phyloP scores from a whole-genome alignment of 2,113 vertebrate genomes.

The Sterna hirundo region DNA sequence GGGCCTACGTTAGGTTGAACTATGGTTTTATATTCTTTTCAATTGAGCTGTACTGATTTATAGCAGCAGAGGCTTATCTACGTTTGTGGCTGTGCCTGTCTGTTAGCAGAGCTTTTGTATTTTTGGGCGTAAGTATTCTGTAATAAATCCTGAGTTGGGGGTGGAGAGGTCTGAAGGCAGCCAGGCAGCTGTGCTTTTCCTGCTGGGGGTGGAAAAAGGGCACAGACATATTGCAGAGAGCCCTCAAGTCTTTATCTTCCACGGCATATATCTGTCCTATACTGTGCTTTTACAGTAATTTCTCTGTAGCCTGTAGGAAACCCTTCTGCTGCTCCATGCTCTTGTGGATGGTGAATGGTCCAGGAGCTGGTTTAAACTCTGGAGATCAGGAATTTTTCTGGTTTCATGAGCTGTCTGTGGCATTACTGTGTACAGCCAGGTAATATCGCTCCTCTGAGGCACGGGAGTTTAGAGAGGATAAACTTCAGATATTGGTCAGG shows the following conservation, averaged over 20 bases:
- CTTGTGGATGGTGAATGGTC: neutral
- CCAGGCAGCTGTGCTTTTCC: neutral
- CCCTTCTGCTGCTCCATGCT: neutral
- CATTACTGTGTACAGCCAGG: neutral
- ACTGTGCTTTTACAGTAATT: neutral
- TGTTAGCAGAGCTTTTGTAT: neutral
- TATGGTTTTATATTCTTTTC: neutral
- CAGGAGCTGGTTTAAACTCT: neutral
- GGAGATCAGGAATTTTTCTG: neutral
- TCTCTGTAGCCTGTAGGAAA: neutral
- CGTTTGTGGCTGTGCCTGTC: neutral
- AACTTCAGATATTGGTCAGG: neutral
- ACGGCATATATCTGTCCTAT: neutral
- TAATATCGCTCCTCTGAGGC: neutral
- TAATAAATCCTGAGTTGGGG: neutral
- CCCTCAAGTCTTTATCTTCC: neutral
- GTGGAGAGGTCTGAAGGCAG: neutral
- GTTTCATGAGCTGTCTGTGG: neutral
- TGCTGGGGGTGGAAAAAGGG: neutral
- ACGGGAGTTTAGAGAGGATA: neutral
- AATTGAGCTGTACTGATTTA: neutral
- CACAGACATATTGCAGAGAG: neutral
- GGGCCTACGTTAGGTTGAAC: neutral
- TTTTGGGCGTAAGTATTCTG: neutral
- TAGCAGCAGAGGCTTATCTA: neutral